Evolutionary conservation across 2,888 invertebrate genomes (phyloP).

Genomic region (Galeruca laticollis): DNA sequence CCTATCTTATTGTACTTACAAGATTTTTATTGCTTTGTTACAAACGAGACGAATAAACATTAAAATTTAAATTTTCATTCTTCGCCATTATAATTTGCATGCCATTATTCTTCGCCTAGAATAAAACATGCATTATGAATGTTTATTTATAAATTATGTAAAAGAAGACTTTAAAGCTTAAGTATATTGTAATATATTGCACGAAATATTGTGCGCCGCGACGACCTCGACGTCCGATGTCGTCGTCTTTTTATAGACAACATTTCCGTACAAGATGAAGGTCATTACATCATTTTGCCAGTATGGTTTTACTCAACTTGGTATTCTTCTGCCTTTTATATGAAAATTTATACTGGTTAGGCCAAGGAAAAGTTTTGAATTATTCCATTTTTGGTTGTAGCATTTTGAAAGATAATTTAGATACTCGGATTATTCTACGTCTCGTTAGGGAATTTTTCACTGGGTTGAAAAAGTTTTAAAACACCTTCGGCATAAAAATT

Average conservation of each 20-base stretch:
- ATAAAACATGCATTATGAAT: conserved; percentile 67
- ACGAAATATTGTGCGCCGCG: conserved; percentile 57
- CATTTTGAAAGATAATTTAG: conserved; percentile 25
- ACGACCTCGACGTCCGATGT: conserved; percentile 52
- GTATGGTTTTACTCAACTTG: conserved; percentile 56
- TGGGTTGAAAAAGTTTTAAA: conserved; percentile 12
- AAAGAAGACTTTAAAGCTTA: conserved; percentile 63
- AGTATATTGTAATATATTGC: conserved; percentile 64
- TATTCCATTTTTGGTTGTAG: conserved; percentile 28
- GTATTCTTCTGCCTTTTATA: conserved; percentile 46
- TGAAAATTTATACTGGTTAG: conserved; percentile 33
- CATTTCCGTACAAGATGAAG: conserved; percentile 54
- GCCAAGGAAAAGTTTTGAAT: conserved; percentile 28
- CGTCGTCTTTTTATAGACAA: conserved; percentile 52
- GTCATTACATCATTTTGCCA: conserved; percentile 54
- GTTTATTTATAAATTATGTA: conserved; percentile 68
- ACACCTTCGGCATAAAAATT: background rate
- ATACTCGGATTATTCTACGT: conserved; percentile 21
- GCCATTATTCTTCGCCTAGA: conserved; percentile 61
- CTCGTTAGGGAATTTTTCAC: conserved; percentile 25
- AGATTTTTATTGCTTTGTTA: conserved; percentile 44
- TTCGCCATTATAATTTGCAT: conserved; percentile 64
- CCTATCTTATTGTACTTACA: conserved; percentile 20
- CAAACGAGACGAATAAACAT: conserved; percentile 60
- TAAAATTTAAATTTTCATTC: conserved; percentile 64